Evolutionary conservation across 2,113 vertebrate genomes (phyloP).

Genomic region (Eptesicus fuscus): DNA sequence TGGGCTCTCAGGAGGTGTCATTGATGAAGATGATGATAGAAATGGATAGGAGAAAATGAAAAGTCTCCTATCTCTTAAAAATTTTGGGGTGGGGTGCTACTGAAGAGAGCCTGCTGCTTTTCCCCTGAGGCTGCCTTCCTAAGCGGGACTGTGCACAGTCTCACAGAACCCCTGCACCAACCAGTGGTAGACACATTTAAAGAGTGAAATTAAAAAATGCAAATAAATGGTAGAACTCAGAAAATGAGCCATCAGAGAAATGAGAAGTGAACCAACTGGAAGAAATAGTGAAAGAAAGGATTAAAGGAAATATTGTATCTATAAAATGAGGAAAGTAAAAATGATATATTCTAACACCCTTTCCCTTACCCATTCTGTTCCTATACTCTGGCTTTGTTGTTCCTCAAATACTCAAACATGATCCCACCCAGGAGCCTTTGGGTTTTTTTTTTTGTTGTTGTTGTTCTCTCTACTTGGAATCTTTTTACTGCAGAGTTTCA

Average conservation of each 20-base stretch:
- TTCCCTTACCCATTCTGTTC: background rate
- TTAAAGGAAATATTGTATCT: background rate
- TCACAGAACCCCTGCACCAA: background rate
- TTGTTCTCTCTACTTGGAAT: background rate
- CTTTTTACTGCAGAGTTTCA: background rate
- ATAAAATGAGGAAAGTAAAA: background rate
- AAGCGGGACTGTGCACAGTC: background rate
- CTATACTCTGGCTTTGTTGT: background rate
- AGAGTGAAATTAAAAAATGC: background rate
- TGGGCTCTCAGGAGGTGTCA: background rate
- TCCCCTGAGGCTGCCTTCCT: background rate
- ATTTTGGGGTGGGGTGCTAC: background rate
- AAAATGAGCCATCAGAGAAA: background rate
- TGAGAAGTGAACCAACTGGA: background rate
- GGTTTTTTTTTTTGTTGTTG: too few relatives aligned
- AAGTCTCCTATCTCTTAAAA: background rate
- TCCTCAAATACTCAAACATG: background rate
- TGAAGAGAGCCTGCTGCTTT: background rate
- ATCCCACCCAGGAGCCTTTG: background rate
- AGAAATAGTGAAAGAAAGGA: background rate
- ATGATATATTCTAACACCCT: background rate
- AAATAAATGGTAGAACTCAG: conserved; percentile 28
- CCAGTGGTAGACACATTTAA: background rate
- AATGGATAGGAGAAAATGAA: background rate
- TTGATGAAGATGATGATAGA: background rate